Base-by-base conservation (phyloP, 2,888 invertebrate species). In the Chrysodeixis includens region DNA sequence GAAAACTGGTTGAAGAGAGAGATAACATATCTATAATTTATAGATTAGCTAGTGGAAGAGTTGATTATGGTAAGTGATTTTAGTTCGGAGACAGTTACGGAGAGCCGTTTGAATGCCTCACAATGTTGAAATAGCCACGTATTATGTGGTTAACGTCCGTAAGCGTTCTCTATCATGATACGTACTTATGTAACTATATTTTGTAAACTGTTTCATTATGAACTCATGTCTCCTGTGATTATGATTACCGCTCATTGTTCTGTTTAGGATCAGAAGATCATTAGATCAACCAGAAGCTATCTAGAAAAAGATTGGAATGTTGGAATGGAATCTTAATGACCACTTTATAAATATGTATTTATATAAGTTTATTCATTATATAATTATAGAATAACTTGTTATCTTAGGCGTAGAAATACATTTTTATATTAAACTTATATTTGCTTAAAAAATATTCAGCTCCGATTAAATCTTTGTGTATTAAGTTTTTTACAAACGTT, bases 21-120 rank as follows among this genome's bases (percentile, higher is more conserved):
- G 88, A 89, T 89, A 88, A 87, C 83, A 81, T 86, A 84, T 86
- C 85, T 84, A 79, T 86, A 85, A 86, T 86, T 87, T 88, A 87
- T 87, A 87, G 86, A 87, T 88, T 83, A 85, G 76, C 76, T 78
- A 73, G 79, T 77, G 74, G 83, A 84, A 85, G 80, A 82, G 72
- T 79, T 78, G 83, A 84, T 84, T 82, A 84, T 81, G 76, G 73
- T 82, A 85, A 84, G 83, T 85, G 81, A 83, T 83, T 84, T 82
- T 79, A 79, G 78, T 73, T 73, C 63, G 70, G 71, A 69, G 78
- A 79, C 77, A 75, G 75, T 74, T 75, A 79, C 74, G 72, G 75
- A 62, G 66, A 71, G 69, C 59, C 77, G 69, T 63, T 79, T 67
- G 71, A 77, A 78, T 79, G 74, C 71, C 72, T 71, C 68, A 71